phyloP scores from a whole-genome alignment of 2,797 vertebrate species.

The Esox lucius region DNA sequence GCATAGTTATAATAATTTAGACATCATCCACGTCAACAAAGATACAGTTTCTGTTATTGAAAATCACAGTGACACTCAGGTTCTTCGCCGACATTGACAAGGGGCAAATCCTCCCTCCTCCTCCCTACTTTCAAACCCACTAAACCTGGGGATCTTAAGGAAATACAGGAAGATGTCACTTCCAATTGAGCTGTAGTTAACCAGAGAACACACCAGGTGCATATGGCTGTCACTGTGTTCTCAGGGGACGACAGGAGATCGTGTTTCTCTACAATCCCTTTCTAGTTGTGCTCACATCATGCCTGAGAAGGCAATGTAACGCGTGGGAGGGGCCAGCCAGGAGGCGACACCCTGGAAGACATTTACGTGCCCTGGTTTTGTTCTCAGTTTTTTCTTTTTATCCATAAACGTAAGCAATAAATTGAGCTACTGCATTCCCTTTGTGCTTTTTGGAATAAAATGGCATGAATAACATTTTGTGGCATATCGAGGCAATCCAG shows the following conservation, averaged over 20 bases:
- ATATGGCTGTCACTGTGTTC: slow-evolving; percentile 42
- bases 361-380: neutral
- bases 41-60: neutral
- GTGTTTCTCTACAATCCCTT: slow-evolving; percentile 21
- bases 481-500: too few relatives aligned
- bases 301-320: slow-evolving; percentile 14
- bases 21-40: neutral
- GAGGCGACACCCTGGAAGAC: neutral
- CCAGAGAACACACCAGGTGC: slow-evolving; percentile 34
- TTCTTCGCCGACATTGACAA: neutral
- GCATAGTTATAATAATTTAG: neutral
- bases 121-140: slow-evolving; percentile 8
- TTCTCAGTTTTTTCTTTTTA: neutral
- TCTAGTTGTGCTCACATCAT: slow-evolving; percentile 17
- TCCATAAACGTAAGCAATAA: neutral
- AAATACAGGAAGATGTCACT: slow-evolving; percentile 44
- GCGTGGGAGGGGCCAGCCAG: neutral
- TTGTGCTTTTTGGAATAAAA: neutral
- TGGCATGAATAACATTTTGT: neutral
- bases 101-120: neutral
- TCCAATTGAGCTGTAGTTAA: slow-evolving; percentile 46
- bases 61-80: too few relatives aligned
- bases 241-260: slow-evolving; percentile 26
- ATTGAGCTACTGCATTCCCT: neutral
- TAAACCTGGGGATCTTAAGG: slow-evolving; percentile 23